Conservation (phyloP, 2,113 vertebrate species). For the Scomber japonicus region DNA sequence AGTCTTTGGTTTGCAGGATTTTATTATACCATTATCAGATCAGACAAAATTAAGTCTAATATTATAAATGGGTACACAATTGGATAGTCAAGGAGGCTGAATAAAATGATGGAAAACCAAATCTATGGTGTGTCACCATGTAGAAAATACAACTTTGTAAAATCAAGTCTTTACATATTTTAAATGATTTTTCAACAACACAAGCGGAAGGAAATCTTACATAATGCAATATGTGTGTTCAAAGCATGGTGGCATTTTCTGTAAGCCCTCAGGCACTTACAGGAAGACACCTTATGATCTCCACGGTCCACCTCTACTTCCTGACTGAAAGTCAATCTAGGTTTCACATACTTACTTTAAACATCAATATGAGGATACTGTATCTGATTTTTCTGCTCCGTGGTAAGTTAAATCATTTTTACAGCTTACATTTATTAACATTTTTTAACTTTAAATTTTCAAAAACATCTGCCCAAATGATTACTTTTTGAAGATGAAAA, state of each 20-base stretch:
- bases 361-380: constrained; percentile 60
- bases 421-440: neutral
- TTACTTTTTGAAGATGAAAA: neutral
- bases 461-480: too few species aligned
- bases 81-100: neutral
- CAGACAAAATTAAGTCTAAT: neutral
- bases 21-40: neutral
- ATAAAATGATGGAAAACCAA: neutral
- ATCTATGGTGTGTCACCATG: too few species aligned
- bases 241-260: rapidly evolving
- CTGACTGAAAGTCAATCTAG: neutral
- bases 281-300: constrained; percentile 16
- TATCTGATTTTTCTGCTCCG: constrained; percentile 59
- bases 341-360: too few species aligned
- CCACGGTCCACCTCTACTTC: constrained; percentile 56
- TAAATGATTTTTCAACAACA: neutral
- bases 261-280: neutral
- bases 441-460: neutral
- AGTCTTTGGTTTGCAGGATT: too few species aligned
- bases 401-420: constrained; percentile 59
- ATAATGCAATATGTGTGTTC: rapidly evolving
- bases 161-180: too few species aligned
- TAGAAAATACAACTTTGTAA: too few species aligned
- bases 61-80: neutral
- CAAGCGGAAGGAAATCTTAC: neutral